Conservation (phyloP, 2,888 invertebrate species). For the Conistra vaccinii region DNA sequence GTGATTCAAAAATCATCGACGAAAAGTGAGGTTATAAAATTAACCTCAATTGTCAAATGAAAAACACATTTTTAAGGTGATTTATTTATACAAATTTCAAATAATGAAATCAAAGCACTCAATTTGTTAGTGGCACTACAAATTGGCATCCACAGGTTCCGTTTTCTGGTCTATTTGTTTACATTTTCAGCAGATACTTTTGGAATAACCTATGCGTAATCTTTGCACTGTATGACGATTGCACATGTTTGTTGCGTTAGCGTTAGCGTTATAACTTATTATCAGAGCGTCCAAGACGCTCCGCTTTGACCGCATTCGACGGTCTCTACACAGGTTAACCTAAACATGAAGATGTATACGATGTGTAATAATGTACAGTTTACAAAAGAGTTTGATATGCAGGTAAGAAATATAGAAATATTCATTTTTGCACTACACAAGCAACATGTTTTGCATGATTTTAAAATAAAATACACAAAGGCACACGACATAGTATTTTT, state of each 20-base stretch:
- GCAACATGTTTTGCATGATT: neutral
- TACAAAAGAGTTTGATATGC: neutral
- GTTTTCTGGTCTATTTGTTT: neutral
- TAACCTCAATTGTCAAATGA: neutral
- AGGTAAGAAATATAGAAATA: too few relatives aligned
- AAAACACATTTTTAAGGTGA: neutral
- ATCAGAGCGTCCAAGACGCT: neutral
- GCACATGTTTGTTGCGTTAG: neutral
- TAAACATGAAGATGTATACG: constrained; percentile 12
- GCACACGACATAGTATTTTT: neutral
- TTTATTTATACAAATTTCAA: too few relatives aligned
- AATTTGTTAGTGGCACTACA: too few relatives aligned
- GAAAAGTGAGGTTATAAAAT: neutral
- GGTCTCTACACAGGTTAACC: neutral
- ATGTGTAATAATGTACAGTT: neutral
- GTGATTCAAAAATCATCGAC: too few relatives aligned
- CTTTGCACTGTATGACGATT: neutral
- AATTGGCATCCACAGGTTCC: too few relatives aligned
- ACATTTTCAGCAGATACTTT: neutral
- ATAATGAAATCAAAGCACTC: too few relatives aligned
- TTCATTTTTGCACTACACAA: neutral
- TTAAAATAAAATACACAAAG: neutral
- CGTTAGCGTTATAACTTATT: neutral
- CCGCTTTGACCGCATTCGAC: too few relatives aligned
- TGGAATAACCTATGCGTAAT: neutral